Evolutionary conservation across 2,888 invertebrate species (phyloP).

Genomic region (Dynastes grantii): DNA sequence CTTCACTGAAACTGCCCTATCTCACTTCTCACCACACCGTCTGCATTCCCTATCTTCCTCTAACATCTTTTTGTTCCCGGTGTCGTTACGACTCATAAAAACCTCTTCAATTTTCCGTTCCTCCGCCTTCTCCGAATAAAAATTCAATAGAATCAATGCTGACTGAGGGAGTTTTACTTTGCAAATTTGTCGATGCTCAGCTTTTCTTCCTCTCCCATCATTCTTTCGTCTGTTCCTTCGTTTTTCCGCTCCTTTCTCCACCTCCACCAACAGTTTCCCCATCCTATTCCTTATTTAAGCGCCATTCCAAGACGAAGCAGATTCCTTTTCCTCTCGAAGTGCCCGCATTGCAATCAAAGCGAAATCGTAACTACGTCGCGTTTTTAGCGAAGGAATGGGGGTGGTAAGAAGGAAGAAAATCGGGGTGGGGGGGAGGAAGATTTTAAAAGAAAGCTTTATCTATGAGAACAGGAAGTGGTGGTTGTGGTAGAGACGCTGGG

Average conservation of each 20-base stretch:
- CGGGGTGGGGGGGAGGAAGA: background rate
- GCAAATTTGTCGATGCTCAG: constrained; percentile 44
- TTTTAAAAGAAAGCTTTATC: background rate
- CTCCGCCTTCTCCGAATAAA: constrained; percentile 40
- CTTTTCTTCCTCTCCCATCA: constrained; percentile 6
- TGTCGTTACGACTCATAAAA: constrained; percentile 38
- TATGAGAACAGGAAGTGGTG: background rate
- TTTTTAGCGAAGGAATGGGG: background rate
- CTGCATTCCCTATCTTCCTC: background rate
- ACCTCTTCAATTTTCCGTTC: constrained; percentile 44
- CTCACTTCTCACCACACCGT: background rate
- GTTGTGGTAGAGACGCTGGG: background rate
- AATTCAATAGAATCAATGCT: constrained; percentile 45
- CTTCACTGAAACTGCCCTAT: background rate
- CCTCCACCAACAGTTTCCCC: too few species aligned
- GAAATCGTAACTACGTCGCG: background rate
- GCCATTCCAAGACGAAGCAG: background rate
- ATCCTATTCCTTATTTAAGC: background rate
- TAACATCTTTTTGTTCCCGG: constrained; percentile 21
- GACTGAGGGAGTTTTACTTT: constrained; percentile 39
- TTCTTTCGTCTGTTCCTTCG: background rate
- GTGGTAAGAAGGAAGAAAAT: background rate
- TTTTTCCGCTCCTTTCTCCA: background rate
- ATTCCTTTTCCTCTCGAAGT: background rate
- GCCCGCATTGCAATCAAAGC: constrained; percentile 21